These are phyloP conservation scores for Vulpes lagopus DNA, from an alignment of 2,113 vertebrate species.

Conservation along the genomic window DNA sequence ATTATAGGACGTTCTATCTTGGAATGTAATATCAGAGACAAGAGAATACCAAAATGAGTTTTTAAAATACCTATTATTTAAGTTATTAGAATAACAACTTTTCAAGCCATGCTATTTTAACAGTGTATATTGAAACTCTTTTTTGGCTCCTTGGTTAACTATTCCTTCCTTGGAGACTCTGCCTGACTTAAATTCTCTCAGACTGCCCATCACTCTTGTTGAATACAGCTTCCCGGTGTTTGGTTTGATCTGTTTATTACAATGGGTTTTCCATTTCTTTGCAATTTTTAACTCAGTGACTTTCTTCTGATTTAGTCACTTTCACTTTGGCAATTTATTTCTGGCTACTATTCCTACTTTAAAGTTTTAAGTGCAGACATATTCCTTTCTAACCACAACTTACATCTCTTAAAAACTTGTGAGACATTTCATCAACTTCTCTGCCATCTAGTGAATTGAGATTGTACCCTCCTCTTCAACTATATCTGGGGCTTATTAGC, in stretches of 20 bases:
- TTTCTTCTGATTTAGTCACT: constrained; percentile 46
- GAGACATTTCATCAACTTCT: neutral
- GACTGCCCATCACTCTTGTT: neutral
- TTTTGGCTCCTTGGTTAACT: neutral
- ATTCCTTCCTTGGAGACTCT: neutral
- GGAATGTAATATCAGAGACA: constrained; percentile 36
- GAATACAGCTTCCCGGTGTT: neutral
- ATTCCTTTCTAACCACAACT: neutral
- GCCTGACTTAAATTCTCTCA: neutral
- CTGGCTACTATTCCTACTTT: neutral
- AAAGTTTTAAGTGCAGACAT: constrained; percentile 6
- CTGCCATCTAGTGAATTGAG: neutral
- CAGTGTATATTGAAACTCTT: neutral
- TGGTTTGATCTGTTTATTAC: neutral
- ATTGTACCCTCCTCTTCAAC: neutral
- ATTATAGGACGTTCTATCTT: neutral
- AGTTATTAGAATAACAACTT: constrained; percentile 34
- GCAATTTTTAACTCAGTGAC: neutral
- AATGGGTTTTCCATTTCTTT: neutral
- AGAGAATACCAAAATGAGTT: constrained; percentile 16
- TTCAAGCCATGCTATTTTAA: constrained; percentile 13
- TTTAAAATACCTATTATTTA: constrained; percentile 63
- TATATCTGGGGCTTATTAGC: neutral
- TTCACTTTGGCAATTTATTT: constrained; percentile 1
- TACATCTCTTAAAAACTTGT: neutral